Evolutionary conservation across 2,797 vertebrate genomes (phyloP), one percentile per base, ranked within the genome.

Genomic region (Mareca strepera): DNA sequence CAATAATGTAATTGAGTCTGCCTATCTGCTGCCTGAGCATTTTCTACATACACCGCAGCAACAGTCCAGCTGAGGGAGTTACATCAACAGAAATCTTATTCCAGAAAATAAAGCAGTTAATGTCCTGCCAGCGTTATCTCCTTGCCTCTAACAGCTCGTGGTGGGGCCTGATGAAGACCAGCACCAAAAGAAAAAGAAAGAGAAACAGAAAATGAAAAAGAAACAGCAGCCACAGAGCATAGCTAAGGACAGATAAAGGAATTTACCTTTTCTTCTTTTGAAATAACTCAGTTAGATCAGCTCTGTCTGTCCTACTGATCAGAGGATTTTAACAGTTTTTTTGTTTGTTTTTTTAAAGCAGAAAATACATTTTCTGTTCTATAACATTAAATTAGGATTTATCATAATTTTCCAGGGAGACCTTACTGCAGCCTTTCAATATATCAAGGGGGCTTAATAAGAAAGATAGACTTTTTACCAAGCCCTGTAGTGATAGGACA

Each of bases 91-190:
- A 43, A 39, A 35, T 21, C 53, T 43, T 37, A 35, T 18, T 17
- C 15, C 12, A 14, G 12, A 6, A 17, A 37, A 39, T 10, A 18
- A 31, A 62, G 46, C 0, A 4, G 8, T 17, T n/a, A 15, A 11
- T 22, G 18, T 1, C 53, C 37, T 70, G 48, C 22, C n/a, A 46
- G 17, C 16, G 20, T 6, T 6, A 25, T 1, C 1, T 44, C 17
- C 33, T 18, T 28, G 9, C 20, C 50, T 10, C 2, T 3, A 1
- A 11, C 35, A 48, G 0, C 17, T 20, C 35, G 3, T 2, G 3
- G 7, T 1, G 2, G 18, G 17, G 12, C 14, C 20, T 64, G 28
- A 53, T 8, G 8, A 60, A 76, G 6, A 70, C 1, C 21, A 28
- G 11, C 2, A n/a, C 2, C 2, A 16, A 28, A 11, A 23, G 35